phyloP scores from a whole-genome alignment of 2,113 vertebrate species.

The Panthera uncia region DNA sequence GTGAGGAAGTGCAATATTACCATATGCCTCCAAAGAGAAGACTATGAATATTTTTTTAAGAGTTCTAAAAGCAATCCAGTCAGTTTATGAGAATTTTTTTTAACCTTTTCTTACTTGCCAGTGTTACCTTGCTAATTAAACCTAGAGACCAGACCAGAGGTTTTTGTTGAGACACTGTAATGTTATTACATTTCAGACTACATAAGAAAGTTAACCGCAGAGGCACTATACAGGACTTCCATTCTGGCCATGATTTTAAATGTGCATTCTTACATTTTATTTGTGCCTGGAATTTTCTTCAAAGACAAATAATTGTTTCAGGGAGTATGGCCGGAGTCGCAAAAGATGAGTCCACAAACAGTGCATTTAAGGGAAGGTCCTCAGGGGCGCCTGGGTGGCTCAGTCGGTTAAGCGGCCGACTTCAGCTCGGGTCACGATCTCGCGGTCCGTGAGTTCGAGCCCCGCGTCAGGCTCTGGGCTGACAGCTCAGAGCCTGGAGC shows the following conservation, averaged over 20 bases:
- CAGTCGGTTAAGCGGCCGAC: too few species aligned
- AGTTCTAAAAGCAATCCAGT: neutral
- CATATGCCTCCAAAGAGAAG: neutral
- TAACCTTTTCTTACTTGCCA: neutral
- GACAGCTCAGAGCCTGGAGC: too few species aligned
- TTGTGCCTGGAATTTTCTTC: conserved; percentile 15
- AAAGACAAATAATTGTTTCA: conserved; percentile 6
- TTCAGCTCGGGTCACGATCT: too few species aligned
- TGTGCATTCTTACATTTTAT: neutral
- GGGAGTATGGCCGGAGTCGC: too few species aligned
- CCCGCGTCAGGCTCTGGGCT: too few species aligned
- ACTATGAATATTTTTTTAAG: neutral
- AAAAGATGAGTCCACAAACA: too few species aligned
- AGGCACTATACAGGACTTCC: neutral
- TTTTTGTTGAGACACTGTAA: neutral
- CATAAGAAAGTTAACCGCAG: neutral
- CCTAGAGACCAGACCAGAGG: neutral
- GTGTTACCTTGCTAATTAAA: neutral
- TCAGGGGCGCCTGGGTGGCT: too few species aligned
- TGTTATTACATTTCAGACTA: neutral
- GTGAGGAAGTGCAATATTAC: neutral
- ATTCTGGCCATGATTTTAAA: conserved; percentile 1
- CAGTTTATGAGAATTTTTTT: neutral
- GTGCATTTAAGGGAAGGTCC: too few species aligned
- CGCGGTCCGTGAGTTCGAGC: too few species aligned